phyloP scores from a whole-genome alignment of 1,140 invertebrate genomes.

The Dinothrombium tinctorium region DNA sequence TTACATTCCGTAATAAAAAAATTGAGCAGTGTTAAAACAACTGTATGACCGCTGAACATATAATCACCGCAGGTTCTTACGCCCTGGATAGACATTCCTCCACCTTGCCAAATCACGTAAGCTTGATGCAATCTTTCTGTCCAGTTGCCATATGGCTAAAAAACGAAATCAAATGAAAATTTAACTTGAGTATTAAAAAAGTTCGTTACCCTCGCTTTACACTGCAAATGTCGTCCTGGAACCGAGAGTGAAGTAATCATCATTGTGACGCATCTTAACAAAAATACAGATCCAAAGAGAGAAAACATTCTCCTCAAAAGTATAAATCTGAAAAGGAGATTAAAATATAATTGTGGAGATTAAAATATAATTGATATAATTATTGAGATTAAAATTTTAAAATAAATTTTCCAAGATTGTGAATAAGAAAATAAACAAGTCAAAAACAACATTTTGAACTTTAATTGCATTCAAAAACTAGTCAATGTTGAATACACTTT shows the following conservation, averaged over 20 bases:
- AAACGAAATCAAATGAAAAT: conserved; percentile 4
- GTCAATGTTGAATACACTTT: too few relatives aligned
- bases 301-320: conserved; percentile 81
- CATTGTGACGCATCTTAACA: conserved; percentile 92
- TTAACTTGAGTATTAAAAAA: not conserved
- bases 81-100: conserved; percentile 91
- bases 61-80: conserved; percentile 96
- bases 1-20: conserved; percentile 99
- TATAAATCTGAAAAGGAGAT: conserved; percentile 48
- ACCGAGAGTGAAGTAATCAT: conserved; percentile 93
- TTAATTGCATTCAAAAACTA: too few relatives aligned
- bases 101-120: conserved; percentile 81
- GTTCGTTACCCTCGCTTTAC: conserved; percentile 47
- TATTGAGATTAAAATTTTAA: too few relatives aligned
- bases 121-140: conserved; percentile 40
- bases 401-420: too few relatives aligned
- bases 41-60: conserved; percentile 98
- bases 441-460: too few relatives aligned
- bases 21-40: conserved; percentile 83
- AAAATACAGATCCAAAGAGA: conserved; percentile 81
- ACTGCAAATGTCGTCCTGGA: conserved; percentile 81
- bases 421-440: too few relatives aligned
- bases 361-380: too few relatives aligned
- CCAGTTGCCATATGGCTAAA: conserved; percentile 26
- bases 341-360: too few relatives aligned